Conservation (phyloP, 2,797 vertebrate species). For the Rhabdomys pumilio region DNA sequence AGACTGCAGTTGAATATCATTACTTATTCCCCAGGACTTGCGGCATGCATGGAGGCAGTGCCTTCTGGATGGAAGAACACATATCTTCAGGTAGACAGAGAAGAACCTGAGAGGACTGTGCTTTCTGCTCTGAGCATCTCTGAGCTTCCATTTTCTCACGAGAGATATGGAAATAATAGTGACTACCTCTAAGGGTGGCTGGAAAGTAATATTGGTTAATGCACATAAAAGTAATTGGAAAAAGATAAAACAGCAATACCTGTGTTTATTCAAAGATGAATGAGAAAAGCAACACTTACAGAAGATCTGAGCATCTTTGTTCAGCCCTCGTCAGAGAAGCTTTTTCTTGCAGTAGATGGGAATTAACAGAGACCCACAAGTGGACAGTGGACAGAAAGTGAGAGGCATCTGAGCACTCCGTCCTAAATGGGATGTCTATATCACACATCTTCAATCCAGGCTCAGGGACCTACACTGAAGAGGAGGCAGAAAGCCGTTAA, state of each 20-base stretch:
- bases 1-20: conserved; percentile 53
- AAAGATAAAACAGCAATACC: not conserved
- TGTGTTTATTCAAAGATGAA: conserved; percentile 25
- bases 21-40: conserved; percentile 67
- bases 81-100: not conserved
- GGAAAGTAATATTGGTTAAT: not conserved
- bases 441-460: not conserved
- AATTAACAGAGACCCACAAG: not conserved
- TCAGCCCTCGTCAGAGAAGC: not conserved
- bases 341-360: not conserved
- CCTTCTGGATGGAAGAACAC: not conserved
- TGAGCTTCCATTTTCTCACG: conserved; percentile 35
- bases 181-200: not conserved
- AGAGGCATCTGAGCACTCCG: not conserved
- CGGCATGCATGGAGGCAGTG: not conserved
- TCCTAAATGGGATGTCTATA: not conserved
- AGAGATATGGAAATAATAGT: not conserved
- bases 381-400: not conserved
- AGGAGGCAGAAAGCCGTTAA: not conserved
- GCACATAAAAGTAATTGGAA: conserved; percentile 10
- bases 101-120: not conserved
- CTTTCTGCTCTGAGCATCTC: not conserved
- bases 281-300: conserved; percentile 6
- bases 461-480: not conserved
- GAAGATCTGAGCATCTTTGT: not conserved